phyloP scores from a whole-genome alignment of 1,140 invertebrate genomes.

The Heliconius congener region DNA sequence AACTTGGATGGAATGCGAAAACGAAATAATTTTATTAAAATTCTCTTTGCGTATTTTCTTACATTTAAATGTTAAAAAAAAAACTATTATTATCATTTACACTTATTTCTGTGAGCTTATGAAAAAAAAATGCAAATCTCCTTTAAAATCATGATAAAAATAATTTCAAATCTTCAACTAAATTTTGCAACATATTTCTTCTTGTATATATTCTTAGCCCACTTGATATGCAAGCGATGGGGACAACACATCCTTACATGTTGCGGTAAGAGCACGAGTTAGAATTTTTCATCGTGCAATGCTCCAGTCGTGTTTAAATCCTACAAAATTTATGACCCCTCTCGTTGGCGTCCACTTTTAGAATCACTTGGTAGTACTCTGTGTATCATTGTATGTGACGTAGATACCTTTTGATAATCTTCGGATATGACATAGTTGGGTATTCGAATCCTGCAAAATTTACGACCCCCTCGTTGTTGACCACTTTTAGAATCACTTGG shows the following conservation, averaged over 20 bases:
- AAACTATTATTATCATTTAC: too few species aligned
- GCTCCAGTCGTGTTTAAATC: constrained; percentile 67
- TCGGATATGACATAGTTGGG: constrained; percentile 27
- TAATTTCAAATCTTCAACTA: not conserved
- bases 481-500: constrained; percentile 62
- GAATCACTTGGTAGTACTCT: constrained; percentile 54
- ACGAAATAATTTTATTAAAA: too few species aligned
- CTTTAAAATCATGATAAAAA: not conserved
- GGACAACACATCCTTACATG: constrained; percentile 52
- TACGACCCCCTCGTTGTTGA: constrained; percentile 61
- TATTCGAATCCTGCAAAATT: constrained; percentile 69
- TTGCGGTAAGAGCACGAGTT: constrained; percentile 48
- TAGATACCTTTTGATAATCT: constrained; percentile 30
- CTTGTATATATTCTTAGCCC: constrained; percentile 29
- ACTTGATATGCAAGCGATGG: constrained; percentile 45
- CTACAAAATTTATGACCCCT: constrained; percentile 72
- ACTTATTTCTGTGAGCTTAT: too few species aligned
- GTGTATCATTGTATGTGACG: constrained; percentile 45
- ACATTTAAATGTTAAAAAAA: too few species aligned
- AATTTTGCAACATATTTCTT: constrained; percentile 9
- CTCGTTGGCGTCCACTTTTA: constrained; percentile 59
- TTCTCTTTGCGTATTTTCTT: too few species aligned
- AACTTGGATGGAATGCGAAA: too few species aligned
- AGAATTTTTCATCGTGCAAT: constrained; percentile 71
- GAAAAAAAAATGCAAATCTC: not conserved